These are phyloP conservation scores for Sitta europaea DNA, from an alignment of 2,113 vertebrate species.

Conservation along the genomic window DNA sequence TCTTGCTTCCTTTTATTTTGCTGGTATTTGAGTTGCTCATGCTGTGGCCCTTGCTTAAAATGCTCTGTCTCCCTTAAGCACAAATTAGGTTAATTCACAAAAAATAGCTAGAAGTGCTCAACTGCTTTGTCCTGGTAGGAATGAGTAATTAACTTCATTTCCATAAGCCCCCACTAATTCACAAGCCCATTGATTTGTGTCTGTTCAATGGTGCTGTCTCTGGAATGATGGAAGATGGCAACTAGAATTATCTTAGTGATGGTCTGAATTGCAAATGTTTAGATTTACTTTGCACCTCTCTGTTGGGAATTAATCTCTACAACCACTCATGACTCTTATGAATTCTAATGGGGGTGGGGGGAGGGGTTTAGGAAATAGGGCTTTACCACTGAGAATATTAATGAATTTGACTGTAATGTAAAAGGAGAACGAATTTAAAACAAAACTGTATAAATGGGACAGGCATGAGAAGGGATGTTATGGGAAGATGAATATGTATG, in stretches of 20 bases:
- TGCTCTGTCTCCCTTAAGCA: neutral
- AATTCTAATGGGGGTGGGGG: neutral
- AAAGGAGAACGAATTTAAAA: neutral
- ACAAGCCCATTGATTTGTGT: neutral
- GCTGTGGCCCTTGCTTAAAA: neutral
- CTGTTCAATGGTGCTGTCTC: neutral
- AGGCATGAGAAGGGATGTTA: neutral
- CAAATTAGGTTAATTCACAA: neutral
- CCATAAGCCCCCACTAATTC: neutral
- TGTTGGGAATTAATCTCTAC: neutral
- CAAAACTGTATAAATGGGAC: neutral
- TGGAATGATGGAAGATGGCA: neutral
- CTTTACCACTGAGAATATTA: neutral
- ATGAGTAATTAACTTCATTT: neutral
- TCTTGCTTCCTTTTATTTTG: neutral
- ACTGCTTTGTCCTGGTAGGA: neutral
- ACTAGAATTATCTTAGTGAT: neutral
- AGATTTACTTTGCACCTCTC: neutral
- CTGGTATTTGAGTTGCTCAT: neutral
- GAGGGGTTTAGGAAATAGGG: neutral
- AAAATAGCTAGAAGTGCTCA: neutral
- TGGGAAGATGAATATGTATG: neutral
- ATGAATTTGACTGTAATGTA: neutral
- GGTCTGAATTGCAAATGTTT: neutral
- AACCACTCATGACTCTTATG: neutral